Percentiles rank a stretch among this genome's conserved stretches.
Conservation (phyloP, 2,113 vertebrate species). For the Dromaius novaehollandiae region DNA sequence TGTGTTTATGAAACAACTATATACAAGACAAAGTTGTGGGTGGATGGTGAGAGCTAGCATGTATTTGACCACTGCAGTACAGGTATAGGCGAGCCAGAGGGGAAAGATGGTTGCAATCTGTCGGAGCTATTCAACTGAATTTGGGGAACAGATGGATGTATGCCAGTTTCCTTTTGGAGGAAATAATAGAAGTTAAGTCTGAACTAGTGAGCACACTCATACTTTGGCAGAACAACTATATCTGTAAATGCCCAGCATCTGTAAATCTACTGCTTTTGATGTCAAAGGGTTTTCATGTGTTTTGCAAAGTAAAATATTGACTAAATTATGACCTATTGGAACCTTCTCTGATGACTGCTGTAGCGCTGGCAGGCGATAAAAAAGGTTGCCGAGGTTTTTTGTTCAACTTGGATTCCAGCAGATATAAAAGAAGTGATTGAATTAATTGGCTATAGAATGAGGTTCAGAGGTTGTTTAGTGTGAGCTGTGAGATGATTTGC, state of each 20-base stretch:
- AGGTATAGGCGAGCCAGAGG: not conserved
- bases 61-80: not conserved
- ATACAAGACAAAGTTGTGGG: not conserved
- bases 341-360: constrained; percentile 44
- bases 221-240: constrained; percentile 41
- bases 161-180: not conserved
- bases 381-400: constrained; percentile 34
- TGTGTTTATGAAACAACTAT: not conserved
- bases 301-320: constrained; percentile 58
- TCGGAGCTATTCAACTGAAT: not conserved
- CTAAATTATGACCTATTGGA: constrained; percentile 63
- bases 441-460: constrained; percentile 31
- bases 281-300: constrained; percentile 59
- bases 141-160: not conserved
- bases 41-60: not conserved
- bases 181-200: constrained; percentile 37
- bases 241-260: constrained; percentile 67
- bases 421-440: constrained; percentile 45
- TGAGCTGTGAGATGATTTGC: not conserved
- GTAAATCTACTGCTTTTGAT: constrained; percentile 66
- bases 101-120: not conserved
- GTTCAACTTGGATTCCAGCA: constrained; percentile 29
- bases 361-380: constrained; percentile 42
- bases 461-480: constrained; percentile 19
- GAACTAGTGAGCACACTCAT: not conserved